phyloP scores from a whole-genome alignment of 2,797 vertebrate genomes.

The Acanthurus lineatus region DNA sequence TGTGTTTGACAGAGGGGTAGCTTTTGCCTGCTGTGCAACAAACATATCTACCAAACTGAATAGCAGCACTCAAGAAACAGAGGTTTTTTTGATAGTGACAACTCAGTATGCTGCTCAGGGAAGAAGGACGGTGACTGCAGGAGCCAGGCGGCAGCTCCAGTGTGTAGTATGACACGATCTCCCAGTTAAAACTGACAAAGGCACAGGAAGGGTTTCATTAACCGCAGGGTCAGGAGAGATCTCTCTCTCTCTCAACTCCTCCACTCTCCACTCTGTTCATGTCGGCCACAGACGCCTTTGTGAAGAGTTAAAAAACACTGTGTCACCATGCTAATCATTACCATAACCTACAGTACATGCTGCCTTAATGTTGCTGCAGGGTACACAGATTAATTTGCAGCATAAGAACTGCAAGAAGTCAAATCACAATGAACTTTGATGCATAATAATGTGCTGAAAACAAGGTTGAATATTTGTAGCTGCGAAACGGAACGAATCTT shows the following conservation, averaged over 20 bases:
- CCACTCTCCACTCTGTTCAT: conserved; percentile 40
- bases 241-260: conserved; percentile 53
- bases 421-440: conserved; percentile 18
- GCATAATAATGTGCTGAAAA: conserved; percentile 1
- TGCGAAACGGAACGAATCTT: conserved; percentile 1
- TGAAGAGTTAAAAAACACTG: conserved; percentile 38
- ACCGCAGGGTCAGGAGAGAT: conserved; percentile 79
- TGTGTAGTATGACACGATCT: conserved; percentile 70
- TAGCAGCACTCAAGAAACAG: conserved; percentile 56
- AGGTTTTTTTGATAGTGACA: conserved; percentile 64
- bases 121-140: conserved; percentile 61
- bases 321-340: conserved; percentile 54
- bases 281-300: conserved; percentile 43
- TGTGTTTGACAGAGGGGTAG: conserved; percentile 61
- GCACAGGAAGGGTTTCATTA: conserved; percentile 85
- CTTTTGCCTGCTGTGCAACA: conserved; percentile 71
- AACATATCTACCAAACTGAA: conserved; percentile 68
- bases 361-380: conserved; percentile 22
- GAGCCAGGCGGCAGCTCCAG: conserved; percentile 64
- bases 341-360: conserved; percentile 23
- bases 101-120: conserved; percentile 76
- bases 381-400: conserved; percentile 9
- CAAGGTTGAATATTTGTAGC: conserved; percentile 11
- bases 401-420: conserved; percentile 23
- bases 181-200: conserved; percentile 83